These are phyloP conservation scores for Tringa solitaria DNA, from an alignment of 2,113 vertebrate species.

Conservation along the genomic window DNA sequence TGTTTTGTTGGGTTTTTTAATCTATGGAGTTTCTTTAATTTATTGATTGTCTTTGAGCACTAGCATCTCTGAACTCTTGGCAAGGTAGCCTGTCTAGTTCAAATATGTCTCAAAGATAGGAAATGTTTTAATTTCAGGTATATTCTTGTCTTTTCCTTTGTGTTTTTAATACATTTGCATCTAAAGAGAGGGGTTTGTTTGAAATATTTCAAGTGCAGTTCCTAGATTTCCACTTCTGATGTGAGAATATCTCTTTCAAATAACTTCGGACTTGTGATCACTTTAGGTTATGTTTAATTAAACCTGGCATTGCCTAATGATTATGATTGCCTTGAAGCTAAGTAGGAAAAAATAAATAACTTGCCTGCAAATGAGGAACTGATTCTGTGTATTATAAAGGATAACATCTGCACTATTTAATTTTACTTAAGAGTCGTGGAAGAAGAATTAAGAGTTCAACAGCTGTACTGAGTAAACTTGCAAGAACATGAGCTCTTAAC, in stretches of 20 bases:
- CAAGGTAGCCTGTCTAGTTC: neutral
- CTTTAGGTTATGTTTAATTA: slow-evolving; percentile 37
- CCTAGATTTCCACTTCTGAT: neutral
- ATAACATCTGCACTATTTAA: neutral
- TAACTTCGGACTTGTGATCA: neutral
- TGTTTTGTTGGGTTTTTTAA: neutral
- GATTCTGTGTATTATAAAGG: neutral
- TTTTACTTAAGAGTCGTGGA: neutral
- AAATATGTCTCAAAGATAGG: neutral
- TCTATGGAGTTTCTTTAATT: neutral
- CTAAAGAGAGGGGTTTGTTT: neutral
- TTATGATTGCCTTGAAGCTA: neutral
- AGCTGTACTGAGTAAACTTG: neutral
- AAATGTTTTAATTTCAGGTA: neutral
- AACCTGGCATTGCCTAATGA: neutral
- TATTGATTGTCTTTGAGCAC: neutral
- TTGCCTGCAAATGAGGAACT: slow-evolving; percentile 4
- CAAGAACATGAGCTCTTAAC: neutral
- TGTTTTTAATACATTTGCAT: neutral
- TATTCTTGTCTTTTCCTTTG: neutral
- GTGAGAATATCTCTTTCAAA: slow-evolving; percentile 3
- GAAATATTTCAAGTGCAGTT: neutral
- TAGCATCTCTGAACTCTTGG: neutral
- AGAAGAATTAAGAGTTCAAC: neutral
- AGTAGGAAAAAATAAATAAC: slow-evolving; percentile 4